Percentiles rank a stretch among this genome's conserved stretches.
Conservation (phyloP, 2,797 vertebrate genomes). For the Falco naumanni region DNA sequence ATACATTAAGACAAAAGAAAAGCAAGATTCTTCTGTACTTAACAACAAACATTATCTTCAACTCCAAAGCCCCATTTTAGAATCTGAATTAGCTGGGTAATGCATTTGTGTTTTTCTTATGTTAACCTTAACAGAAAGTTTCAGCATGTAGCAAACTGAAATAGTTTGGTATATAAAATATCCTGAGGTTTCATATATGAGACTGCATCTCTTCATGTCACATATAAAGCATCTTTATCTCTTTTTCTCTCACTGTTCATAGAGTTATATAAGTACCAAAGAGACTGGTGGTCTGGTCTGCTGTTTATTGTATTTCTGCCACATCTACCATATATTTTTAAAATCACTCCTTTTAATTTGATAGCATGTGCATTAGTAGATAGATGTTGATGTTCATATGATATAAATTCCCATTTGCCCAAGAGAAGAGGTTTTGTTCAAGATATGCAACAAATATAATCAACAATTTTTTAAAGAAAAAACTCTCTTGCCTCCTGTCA, state of each 20-base stretch:
- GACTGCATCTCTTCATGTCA: neutral
- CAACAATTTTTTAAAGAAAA: neutral
- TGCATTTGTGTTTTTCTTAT: neutral
- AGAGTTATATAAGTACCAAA: neutral
- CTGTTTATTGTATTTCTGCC: neutral
- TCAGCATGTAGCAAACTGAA: neutral
- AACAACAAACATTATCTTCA: neutral
- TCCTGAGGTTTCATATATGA: neutral
- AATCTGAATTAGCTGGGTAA: neutral
- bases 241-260: neutral
- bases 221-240: neutral
- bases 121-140: neutral
- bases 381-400: neutral
- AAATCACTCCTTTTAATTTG: neutral
- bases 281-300: neutral
- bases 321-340: neutral
- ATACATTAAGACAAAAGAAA: neutral
- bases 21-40: neutral
- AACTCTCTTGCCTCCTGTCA: neutral
- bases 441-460: neutral
- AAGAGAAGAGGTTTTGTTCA: neutral
- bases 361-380: neutral
- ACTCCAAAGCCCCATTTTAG: neutral
- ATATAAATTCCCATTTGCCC: neutral
- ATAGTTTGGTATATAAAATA: neutral